Evolutionary conservation across 1,140 invertebrate genomes (phyloP).

Genomic region (Rhopalosiphum maidis): DNA sequence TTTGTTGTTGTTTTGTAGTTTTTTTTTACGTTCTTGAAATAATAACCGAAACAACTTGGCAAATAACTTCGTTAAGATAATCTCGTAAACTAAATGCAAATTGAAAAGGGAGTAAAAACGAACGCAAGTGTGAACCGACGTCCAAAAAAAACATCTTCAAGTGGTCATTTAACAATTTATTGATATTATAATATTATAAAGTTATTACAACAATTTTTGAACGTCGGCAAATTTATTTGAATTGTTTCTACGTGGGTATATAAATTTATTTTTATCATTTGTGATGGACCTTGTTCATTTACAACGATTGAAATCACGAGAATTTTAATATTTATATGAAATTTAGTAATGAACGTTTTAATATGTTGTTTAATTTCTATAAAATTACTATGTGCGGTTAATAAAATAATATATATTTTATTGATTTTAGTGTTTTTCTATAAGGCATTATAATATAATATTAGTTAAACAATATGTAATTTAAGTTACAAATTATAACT

Average conservation of each 20-base stretch:
- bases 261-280: neutral
- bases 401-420: neutral
- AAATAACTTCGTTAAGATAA: constrained; percentile 36
- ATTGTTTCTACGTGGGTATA: neutral
- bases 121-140: neutral
- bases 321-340: neutral
- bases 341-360: neutral
- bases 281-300: neutral
- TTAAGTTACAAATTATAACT: no score
- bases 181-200: neutral
- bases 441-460: neutral
- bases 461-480: neutral
- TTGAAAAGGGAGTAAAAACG: neutral
- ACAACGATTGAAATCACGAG: neutral
- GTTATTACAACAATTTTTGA: neutral
- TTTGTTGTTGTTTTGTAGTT: neutral
- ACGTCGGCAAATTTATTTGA: neutral
- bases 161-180: neutral
- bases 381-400: neutral
- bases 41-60: constrained; percentile 20
- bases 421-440: neutral
- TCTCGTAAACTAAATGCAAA: constrained; percentile 23
- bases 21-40: neutral
- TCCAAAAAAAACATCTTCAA: neutral
- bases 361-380: neutral